Base-by-base conservation (phyloP, 2,113 vertebrate genomes). In the Platanista minor region DNA sequence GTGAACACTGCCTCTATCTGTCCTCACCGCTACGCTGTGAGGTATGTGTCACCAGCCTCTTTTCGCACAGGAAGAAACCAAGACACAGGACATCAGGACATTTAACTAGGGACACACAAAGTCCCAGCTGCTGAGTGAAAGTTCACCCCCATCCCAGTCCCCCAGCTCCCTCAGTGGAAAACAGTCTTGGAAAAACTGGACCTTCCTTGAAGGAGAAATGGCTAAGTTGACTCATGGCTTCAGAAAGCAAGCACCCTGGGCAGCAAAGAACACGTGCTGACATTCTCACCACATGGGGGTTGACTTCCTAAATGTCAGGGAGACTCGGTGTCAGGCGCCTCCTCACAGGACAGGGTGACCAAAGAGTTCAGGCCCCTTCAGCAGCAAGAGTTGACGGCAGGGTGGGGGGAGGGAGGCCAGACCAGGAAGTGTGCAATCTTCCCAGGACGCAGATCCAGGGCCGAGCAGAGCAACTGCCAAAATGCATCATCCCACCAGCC, bases 381-480 rank as follows among this genome's bases (percentile, higher is more conserved):
- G 92, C 3, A 93, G 64, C 43, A 59, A 54, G 33, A 93, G 9
- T 0, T 7, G 33, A 36, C 72, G 69, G 91, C 67, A 36, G 93
- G 46, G 43, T 10, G 0, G 25, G 3, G 49, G 49, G 23, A 71
- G 39, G 33, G 62, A 83, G 49, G 36, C 78, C 29, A 7, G 62
- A 25, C 49, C 54, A 27, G 91, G 87, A 95, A 94, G 81, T 11
- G 13, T 72, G 67, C 2, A 6, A 17, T 72, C 90, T 87, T 92
- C 96, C 92, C 94, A 95, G 81, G 96, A 91, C 84, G 2, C 62
- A 33, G 78, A 54, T 82, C 87, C 96, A 90, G 92, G 62, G 39
- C 69, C n/a, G 6, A 11, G 8, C 29, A 80, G 64, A 41, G 36
- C 43, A 52, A 27, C 77, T 86, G 94, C 97, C 96, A 94, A 57